Conservation (phyloP, 2,888 invertebrate genomes). For the Pachymerium ferrugineum region DNA sequence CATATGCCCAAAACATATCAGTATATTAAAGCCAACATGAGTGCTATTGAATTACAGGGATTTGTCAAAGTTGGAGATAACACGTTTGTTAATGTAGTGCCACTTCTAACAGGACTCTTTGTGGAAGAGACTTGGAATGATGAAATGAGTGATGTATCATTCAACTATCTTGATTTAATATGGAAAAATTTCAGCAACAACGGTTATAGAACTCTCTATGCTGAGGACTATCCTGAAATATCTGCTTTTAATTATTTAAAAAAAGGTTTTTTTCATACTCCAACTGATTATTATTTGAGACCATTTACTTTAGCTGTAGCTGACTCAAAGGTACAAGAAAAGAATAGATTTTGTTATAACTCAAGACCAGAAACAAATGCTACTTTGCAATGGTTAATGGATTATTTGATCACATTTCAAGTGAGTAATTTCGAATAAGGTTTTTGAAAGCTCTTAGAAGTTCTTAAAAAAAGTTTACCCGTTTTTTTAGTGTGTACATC, state of each 20-base stretch:
- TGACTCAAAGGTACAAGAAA: constrained; percentile 61
- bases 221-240: constrained; percentile 67
- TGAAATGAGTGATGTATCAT: constrained; percentile 34
- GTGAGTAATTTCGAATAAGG: neutral
- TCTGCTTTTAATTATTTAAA: constrained; percentile 70
- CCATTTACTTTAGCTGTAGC: constrained; percentile 67
- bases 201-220: constrained; percentile 60
- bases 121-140: constrained; percentile 42
- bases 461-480: no score
- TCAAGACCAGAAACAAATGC: constrained; percentile 51
- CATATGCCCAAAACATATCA: constrained; percentile 67
- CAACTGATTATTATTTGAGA: constrained; percentile 75
- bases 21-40: constrained; percentile 59
- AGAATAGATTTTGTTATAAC: constrained; percentile 70
- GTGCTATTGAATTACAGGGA: constrained; percentile 67
- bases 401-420: constrained; percentile 23
- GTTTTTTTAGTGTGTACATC: no score
- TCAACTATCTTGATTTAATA: constrained; percentile 38
- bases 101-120: constrained; percentile 37
- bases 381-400: neutral
- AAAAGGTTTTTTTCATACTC: constrained; percentile 63
- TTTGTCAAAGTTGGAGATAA: constrained; percentile 53
- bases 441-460: neutral
- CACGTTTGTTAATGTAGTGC: constrained; percentile 41
- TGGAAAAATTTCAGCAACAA: constrained; percentile 38